Base-by-base conservation (phyloP, 2,888 invertebrate species). In the Hirudinaria manillensis region DNA sequence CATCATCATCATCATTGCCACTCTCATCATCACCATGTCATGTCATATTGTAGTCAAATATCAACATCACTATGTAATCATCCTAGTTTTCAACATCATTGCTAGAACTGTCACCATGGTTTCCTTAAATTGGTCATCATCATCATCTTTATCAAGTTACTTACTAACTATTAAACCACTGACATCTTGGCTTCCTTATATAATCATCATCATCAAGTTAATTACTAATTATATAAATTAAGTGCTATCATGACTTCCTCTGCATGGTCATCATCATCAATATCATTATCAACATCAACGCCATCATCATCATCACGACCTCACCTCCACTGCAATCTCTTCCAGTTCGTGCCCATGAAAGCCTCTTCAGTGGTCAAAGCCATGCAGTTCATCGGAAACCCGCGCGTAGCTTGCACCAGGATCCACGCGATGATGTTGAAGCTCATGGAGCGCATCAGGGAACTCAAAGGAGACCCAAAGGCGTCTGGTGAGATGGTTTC, bases 341-440 rank as follows among this genome's bases (percentile, higher is more conserved):
- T 77, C 6, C 79, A 86, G 84, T 91, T 97, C 79, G 96, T 95
- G 88, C 96, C 98, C 0, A 93, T 94, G 81, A 89, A 90, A 77
- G 93, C 94, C n/a, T 89, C 91, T 73, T 95, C 97, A 81, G 93
- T 99, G 79, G 89, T 90, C 78, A 91, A 93, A 80, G 97, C 98
- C 1, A 88, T 97, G 87, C 92, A 93, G 82, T 94, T 93, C 86
- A 95, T 99, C 0, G 93, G 93, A 86, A 97, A 98, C 87, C 99
- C 99, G 0, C 92, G 92, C 65, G 90, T 90, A 81, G 94, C 95
- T 86, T 99, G 98, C 84, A 56, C 27, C 24, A 76, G 72, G 76
- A 93, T 99, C 53, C 92, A 94, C 82, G 88, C 89, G 75, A 89
- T 96, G 76, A 94, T 98, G 79, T 91, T 92, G 81, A 91, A 91